Percentiles rank a stretch among this genome's conserved stretches.
Evolutionary conservation across 2,797 vertebrate species (phyloP).

Genomic region (Onychomys arenicola): DNA sequence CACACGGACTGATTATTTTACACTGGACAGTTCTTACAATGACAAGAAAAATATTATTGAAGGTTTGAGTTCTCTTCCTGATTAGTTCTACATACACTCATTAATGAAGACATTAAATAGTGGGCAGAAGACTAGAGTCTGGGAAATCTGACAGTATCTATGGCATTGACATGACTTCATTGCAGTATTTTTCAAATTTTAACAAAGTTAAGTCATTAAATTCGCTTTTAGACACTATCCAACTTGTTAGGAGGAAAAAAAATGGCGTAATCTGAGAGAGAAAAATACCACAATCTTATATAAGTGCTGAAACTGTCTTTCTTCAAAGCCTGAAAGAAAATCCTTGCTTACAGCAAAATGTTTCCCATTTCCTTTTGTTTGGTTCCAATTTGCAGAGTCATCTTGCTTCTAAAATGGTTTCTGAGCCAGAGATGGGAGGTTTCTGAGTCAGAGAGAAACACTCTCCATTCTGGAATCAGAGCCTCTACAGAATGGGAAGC

Average conservation of each 20-base stretch:
- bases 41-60: background rate
- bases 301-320: slow-evolving; percentile 45
- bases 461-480: background rate
- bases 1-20: background rate
- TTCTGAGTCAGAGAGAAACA: slow-evolving; percentile 46
- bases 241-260: slow-evolving; percentile 58
- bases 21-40: background rate
- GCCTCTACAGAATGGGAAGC: background rate
- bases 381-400: slow-evolving; percentile 73
- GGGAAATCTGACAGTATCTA: slow-evolving; percentile 17
- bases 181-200: slow-evolving; percentile 64
- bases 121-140: background rate
- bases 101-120: background rate
- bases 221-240: slow-evolving; percentile 64
- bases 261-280: slow-evolving; percentile 61
- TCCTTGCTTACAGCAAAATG: slow-evolving; percentile 72
- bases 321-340: slow-evolving; percentile 71
- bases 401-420: slow-evolving; percentile 72
- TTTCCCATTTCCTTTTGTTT: slow-evolving; percentile 67
- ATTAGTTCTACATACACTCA: slow-evolving; percentile 3
- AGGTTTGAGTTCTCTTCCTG: background rate
- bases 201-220: slow-evolving; percentile 67
- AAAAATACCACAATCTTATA: background rate
- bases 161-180: background rate
- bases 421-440: slow-evolving; percentile 52